phyloP scores from a whole-genome alignment of 2,797 vertebrate genomes.

The Notoglanidium macrostoma region DNA sequence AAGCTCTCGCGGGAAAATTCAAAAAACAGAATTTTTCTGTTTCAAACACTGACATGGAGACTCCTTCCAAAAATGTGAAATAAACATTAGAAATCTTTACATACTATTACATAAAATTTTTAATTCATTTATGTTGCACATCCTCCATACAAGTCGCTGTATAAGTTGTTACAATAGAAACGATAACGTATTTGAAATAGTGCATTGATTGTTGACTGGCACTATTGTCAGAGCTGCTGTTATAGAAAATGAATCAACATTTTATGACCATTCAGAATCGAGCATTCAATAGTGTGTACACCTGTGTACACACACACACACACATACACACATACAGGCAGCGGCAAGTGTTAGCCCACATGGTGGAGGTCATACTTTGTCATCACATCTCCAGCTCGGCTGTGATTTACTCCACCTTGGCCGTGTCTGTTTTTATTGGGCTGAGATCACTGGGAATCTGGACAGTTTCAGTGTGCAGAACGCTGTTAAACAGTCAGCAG shows the following conservation, averaged over 20 bases:
- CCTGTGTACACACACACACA: not conserved
- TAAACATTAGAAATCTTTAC: not conserved
- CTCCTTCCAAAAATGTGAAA: not conserved
- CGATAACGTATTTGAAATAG: not conserved
- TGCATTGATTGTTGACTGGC: not conserved
- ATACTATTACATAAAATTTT: not conserved
- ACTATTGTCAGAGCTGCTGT: not conserved
- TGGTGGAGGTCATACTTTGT: slow-evolving; percentile 48
- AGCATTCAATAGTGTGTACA: not conserved
- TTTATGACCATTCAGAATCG: not conserved
- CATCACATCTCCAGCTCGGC: slow-evolving; percentile 32
- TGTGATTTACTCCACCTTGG: slow-evolving; percentile 51
- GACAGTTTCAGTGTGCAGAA: slow-evolving; percentile 48
- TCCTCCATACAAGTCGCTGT: not conserved
- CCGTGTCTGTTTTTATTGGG: slow-evolving; percentile 42
- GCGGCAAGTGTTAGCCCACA: slow-evolving; percentile 33
- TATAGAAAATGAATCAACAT: not conserved
- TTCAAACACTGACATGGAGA: not conserved
- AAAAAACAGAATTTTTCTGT: not conserved
- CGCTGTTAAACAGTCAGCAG: slow-evolving; percentile 51
- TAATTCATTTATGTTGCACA: not conserved
- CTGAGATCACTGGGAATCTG: slow-evolving; percentile 52
- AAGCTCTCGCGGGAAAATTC: not conserved
- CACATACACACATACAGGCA: not conserved
- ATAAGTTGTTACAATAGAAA: not conserved